These are phyloP conservation scores for Nasonia giraulti DNA, from an alignment of 1,140 invertebrate species.

Conservation along the genomic window DNA sequence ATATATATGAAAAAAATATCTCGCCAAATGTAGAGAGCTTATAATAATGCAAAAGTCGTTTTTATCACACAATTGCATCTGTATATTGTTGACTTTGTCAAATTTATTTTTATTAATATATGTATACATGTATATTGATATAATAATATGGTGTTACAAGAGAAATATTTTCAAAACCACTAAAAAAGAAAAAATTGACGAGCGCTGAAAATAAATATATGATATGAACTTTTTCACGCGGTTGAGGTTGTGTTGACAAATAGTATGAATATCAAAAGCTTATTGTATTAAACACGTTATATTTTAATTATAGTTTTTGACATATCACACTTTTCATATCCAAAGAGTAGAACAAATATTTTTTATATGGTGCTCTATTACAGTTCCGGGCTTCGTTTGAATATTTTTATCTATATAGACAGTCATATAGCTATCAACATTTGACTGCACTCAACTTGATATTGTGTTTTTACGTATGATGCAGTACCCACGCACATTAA, in stretches of 20 bases:
- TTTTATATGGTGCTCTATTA: background rate
- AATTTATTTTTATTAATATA: slow-evolving; percentile 45
- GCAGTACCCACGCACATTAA: background rate
- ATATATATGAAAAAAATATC: slow-evolving; percentile 28
- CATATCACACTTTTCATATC: slow-evolving; percentile 25
- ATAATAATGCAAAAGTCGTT: slow-evolving; percentile 46
- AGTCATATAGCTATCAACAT: background rate
- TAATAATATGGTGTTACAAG: slow-evolving; percentile 32
- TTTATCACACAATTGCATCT: slow-evolving; percentile 38
- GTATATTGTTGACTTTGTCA: slow-evolving; percentile 44
- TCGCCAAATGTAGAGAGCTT: slow-evolving; percentile 43
- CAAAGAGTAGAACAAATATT: background rate
- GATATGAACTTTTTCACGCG: slow-evolving; percentile 21
- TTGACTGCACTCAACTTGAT: background rate
- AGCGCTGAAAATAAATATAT: slow-evolving; percentile 22
- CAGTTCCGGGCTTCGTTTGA: background rate
- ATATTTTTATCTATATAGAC: background rate
- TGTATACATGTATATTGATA: slow-evolving; percentile 37
- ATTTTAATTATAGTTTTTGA: slow-evolving; percentile 8
- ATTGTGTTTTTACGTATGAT: background rate
- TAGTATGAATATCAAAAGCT: slow-evolving; percentile 35
- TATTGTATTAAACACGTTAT: background rate
- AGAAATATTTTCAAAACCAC: slow-evolving; percentile 49
- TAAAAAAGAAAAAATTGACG: slow-evolving; percentile 5
- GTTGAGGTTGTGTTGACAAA: slow-evolving; percentile 29